Conservation (phyloP, 2,113 vertebrate species). For the Illadopsis cleaveri region DNA sequence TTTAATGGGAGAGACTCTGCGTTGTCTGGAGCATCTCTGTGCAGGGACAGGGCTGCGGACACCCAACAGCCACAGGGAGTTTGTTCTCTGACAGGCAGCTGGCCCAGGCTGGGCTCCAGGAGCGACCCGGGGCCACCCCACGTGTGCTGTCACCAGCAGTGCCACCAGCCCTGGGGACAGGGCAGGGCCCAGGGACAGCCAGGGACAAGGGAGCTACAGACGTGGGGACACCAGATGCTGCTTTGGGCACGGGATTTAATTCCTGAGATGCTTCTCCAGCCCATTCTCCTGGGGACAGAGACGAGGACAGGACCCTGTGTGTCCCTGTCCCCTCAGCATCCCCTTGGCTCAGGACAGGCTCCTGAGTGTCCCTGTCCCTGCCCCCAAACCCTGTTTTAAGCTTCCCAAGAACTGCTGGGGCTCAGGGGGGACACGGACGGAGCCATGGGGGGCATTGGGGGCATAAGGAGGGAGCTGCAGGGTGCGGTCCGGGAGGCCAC, state of each 20-base stretch:
- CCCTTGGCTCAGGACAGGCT: not conserved
- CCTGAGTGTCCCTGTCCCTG: not conserved
- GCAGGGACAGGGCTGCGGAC: not conserved
- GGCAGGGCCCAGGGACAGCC: not conserved
- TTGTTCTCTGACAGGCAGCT: not conserved
- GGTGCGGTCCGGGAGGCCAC: not conserved
- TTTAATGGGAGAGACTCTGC: accelerated
- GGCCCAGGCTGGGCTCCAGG: too few relatives aligned
- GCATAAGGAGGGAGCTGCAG: not conserved
- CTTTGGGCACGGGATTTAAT: not conserved
- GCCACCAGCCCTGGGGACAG: not conserved
- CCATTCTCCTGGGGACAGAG: not conserved
- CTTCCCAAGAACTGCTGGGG: not conserved
- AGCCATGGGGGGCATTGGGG: not conserved
- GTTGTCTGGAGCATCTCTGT: accelerated
- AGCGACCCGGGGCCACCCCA: not conserved
- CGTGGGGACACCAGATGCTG: accelerated
- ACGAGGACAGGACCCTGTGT: accelerated
- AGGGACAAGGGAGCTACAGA: too few relatives aligned
- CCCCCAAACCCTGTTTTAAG: not conserved
- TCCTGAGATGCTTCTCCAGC: not conserved
- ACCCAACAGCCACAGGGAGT: accelerated
- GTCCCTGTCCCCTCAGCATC: not conserved
- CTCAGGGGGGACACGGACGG: not conserved
- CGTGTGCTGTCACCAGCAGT: not conserved